Percentiles rank a stretch among this genome's conserved stretches.
Conservation (phyloP, 2,113 vertebrate species). For the Oryzias melastigma region DNA sequence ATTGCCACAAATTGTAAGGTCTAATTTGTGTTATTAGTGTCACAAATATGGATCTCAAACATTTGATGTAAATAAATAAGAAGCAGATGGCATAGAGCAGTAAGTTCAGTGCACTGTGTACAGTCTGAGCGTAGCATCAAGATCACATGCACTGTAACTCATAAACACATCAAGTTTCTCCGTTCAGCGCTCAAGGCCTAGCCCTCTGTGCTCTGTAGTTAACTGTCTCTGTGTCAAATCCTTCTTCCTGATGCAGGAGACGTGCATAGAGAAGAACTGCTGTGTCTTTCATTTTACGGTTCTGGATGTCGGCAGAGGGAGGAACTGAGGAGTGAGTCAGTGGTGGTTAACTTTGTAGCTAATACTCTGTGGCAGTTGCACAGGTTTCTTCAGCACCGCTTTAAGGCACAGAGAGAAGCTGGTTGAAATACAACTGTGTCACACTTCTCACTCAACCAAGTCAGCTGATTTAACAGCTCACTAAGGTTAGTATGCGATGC, state of each 20-base stretch:
- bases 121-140: slow-evolving; percentile 33
- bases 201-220: slow-evolving; percentile 57
- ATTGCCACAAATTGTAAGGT: slow-evolving; percentile 11
- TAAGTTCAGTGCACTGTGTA: slow-evolving; percentile 26
- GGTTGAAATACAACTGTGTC: slow-evolving; percentile 50
- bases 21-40: background rate
- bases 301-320: slow-evolving; percentile 57
- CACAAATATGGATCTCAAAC: background rate
- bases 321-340: slow-evolving; percentile 67
- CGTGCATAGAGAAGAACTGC: slow-evolving; percentile 66
- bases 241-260: slow-evolving; percentile 71
- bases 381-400: slow-evolving; percentile 68
- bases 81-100: slow-evolving; percentile 17
- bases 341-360: slow-evolving; percentile 71
- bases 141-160: slow-evolving; percentile 64
- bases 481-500: slow-evolving; percentile 17
- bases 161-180: slow-evolving; percentile 65
- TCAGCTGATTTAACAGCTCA: slow-evolving; percentile 44
- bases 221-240: slow-evolving; percentile 74
- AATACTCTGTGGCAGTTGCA: slow-evolving; percentile 74
- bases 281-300: slow-evolving; percentile 68
- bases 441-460: slow-evolving; percentile 47
- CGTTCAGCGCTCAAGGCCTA: slow-evolving; percentile 61
- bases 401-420: slow-evolving; percentile 50
- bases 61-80: slow-evolving; percentile 9